Evolutionary conservation across 2,113 vertebrate species (phyloP), one percentile per base, ranked within the genome.

Genomic region (Dendropsophus ebraccatus): DNA sequence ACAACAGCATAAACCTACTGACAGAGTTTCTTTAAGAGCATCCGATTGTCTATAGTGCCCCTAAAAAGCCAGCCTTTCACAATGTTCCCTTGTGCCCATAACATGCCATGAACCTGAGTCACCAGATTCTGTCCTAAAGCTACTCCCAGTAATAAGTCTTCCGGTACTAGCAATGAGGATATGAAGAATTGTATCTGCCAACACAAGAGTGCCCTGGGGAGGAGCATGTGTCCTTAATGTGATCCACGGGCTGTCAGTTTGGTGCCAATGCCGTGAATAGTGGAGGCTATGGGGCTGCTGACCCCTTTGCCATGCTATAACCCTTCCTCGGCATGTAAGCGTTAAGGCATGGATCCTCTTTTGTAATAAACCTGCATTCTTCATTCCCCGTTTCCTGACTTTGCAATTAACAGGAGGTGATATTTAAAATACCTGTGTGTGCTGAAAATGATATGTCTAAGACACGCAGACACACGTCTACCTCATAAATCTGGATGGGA

Each of bases 351-450:
- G 1, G 30, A 35, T 30, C 47, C 14, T 82, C 47, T 67, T 14
- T 25, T 70, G 65, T 35, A 47, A 47, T 54, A 11, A 67, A 52
- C 37, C 16, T 70, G 23, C 32, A 30, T 49, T 74, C 35, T 67
- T 49, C 50, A 49, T 49, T 60, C 23, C 10, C 17, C 56, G 49
- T 45, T 83, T 50, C 52, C 69, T 56, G 52, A 50, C 50, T 58
- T 84, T 65, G 73, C 41, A 77, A 84, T 77, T 76, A 77, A 62
- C 70, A 76, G 17, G 45, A 84, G 72, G 72, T 77, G 41, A 76
- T 75, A 23, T 32, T 49, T 47, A 47, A 76, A 62, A 84, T 62
- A 67, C 67, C 35, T 70, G 6, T 21, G 67, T 70, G 54, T 41
- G 30, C 49, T 72, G 65, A 70, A 82, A 82, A 54, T 54, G 81